These are phyloP conservation scores for Sarcophaga bullata DNA, from an alignment of 1,140 invertebrate species.

Conservation along the genomic window DNA sequence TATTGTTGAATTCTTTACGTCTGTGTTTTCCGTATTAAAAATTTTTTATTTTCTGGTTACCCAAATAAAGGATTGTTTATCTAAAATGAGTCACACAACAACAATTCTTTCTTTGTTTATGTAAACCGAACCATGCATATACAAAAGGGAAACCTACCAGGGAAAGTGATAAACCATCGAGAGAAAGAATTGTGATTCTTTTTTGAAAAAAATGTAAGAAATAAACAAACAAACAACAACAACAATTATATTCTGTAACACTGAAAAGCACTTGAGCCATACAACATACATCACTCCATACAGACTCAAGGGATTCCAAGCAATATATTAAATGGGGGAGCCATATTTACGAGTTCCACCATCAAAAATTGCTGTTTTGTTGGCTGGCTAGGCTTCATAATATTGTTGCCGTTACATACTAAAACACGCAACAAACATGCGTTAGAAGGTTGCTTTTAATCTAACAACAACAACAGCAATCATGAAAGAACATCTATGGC, in stretches of 20 bases:
- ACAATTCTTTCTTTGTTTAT: too few relatives aligned
- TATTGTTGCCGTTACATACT: background rate
- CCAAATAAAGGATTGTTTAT: too few relatives aligned
- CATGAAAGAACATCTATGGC: background rate
- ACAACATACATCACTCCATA: background rate
- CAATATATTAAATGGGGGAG: background rate
- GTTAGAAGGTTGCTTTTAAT: conserved; percentile 7
- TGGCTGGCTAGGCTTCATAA: background rate
- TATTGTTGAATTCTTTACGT: too few relatives aligned
- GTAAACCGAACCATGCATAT: too few relatives aligned
- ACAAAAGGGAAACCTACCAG: too few relatives aligned
- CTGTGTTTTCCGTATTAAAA: too few relatives aligned
- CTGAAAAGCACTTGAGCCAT: too few relatives aligned
- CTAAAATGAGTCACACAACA: too few relatives aligned
- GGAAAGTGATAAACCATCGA: too few relatives aligned
- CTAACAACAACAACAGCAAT: background rate
- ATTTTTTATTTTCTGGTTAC: too few relatives aligned
- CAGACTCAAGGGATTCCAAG: background rate
- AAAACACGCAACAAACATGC: background rate
- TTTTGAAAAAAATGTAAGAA: background rate
- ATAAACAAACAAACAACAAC: too few relatives aligned
- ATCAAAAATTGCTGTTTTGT: background rate
- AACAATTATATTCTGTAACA: too few relatives aligned
- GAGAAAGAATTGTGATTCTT: background rate
- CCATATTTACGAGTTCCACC: background rate